Conservation (phyloP, 2,888 invertebrate species). For the Tuberolachnus salignus region DNA sequence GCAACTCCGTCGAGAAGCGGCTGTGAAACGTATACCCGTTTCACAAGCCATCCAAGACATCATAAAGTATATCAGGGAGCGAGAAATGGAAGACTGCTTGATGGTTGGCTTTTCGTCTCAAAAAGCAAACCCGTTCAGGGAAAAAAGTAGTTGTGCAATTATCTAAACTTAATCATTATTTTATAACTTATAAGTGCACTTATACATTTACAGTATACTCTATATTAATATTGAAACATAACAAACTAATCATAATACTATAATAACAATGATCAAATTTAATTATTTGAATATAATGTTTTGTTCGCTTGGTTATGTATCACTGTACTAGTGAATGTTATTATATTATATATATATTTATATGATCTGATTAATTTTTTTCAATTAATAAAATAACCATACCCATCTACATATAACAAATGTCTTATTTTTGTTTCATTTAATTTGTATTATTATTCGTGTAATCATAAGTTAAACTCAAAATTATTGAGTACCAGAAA, state of each 20-base stretch:
- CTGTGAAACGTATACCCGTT: constrained; percentile 80
- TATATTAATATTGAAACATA: background rate
- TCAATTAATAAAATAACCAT: constrained; percentile 24
- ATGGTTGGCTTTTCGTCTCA: constrained; percentile 92
- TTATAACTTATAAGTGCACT: background rate
- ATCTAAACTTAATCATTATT: constrained; percentile 67
- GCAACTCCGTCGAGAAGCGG: constrained; percentile 89
- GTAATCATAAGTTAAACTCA: background rate
- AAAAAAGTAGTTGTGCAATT: constrained; percentile 86
- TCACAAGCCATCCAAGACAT: constrained; percentile 92
- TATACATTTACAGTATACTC: no score
- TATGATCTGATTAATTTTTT: constrained; percentile 19
- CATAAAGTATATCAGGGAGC: constrained; percentile 87
- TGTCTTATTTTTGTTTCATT: background rate
- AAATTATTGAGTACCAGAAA: no score
- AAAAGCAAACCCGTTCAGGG: constrained; percentile 93
- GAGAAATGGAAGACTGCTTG: constrained; percentile 90
- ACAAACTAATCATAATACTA: background rate
- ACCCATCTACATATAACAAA: background rate
- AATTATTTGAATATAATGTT: constrained; percentile 18
- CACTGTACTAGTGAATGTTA: background rate
- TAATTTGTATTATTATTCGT: background rate
- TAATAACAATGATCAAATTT: constrained; percentile 22
- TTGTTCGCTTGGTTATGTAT: constrained; percentile 6
- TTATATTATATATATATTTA: background rate